Evolutionary conservation across 92 coral and sea anemone species (phyloP), one percentile per base, ranked within the genome.

Genomic region (Epizoanthus ramosus): DNA sequence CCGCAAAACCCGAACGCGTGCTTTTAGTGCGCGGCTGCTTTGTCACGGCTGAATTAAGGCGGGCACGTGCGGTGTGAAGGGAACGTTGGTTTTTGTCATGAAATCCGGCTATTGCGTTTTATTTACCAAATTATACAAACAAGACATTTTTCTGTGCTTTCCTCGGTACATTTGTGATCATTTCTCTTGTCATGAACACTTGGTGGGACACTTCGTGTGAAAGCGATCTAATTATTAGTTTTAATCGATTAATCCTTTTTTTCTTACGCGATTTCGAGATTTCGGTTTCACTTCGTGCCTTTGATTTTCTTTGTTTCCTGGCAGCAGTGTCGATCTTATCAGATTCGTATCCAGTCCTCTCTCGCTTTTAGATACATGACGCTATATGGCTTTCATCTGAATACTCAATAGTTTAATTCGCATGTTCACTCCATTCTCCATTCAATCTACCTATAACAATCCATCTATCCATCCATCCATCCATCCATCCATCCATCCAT

Each of bases 31-130:
- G 82, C 43, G 50, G 39, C 17, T 60, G 25, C 12, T 19, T 16
- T 77, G 66, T 77, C 82, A 77, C 61, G 82, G 82, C 28, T 77
- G 70, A 77, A 5, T 77, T 21, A n/a, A 41, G 70, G 4, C 25
- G 60, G 70, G 43, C 82, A 77, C 82, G 82, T 77, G 82, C 45
- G 31, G 15, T 3, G 31, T 39, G 22, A 41, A 12, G 43, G 22
- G 14, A 33, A 59, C 19, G 69, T 76, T 57, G 37, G 28, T 66
- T 66, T 59, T 31, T 31, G 23, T 33, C 24, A 33, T 75, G 17
- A 75, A 15, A 35, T 28, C 31, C 31, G 31, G 35, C n/a, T 12
- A 57, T 58, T 25, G 59, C 23, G 35, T 74, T 74, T 57, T 52
- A 57, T 16, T 19, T 24, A 37, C 5, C 66, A 25, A 15, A 25